Evolutionary conservation across 1,140 invertebrate genomes (phyloP), one percentile per base, ranked within the genome.

Genomic region (Nixonia krombeini): DNA sequence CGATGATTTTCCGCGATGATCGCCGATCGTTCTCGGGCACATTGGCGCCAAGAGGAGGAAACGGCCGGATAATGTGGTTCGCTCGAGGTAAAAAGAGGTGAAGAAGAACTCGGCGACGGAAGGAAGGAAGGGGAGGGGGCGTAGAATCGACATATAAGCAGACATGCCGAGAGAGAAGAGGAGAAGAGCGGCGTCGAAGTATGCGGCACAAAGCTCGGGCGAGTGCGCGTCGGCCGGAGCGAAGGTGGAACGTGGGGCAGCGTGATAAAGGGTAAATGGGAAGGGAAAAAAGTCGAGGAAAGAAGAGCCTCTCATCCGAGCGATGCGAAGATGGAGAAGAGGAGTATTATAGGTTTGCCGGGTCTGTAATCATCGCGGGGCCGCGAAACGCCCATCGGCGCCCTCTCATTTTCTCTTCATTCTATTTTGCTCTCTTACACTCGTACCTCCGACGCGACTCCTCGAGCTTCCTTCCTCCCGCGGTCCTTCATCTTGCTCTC

Each of bases 381-480:
- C 81, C 84, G 82, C 83, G 74, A 74, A 81, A 78, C 83, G 81
- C 83, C 84, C 82, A 83, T 78, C 80, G 76, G 83, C 83, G 76
- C 75, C 79, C 79, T 75, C 76, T 77, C 75, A 75, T 77, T 76
- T 72, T 71, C 76, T 68, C 64, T 57, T 68, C 73, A 71, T 75
- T 74, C 64, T 70, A 65, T 74, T 74, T 74, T 68, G 56, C 67
- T 65, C 77, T 76, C 73, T 75, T 59, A 63, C n/a, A n/a, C 66
- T 72, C 68, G 57, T 57, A 59, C 59, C 66, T 62, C n/a, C 40
- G 18, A 23, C 25, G 42, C 50, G 37, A 25, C 49, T 69, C 55
- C 53, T 72, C 50, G 53, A 65, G 52, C 62, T 47, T 51, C 64
- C 46, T 74, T 61, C 55, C 56, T 65, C n/a, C n/a, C 42, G n/a